Conservation (phyloP, 1,140 invertebrate genomes). For the Drosophila prosaltans region DNA sequence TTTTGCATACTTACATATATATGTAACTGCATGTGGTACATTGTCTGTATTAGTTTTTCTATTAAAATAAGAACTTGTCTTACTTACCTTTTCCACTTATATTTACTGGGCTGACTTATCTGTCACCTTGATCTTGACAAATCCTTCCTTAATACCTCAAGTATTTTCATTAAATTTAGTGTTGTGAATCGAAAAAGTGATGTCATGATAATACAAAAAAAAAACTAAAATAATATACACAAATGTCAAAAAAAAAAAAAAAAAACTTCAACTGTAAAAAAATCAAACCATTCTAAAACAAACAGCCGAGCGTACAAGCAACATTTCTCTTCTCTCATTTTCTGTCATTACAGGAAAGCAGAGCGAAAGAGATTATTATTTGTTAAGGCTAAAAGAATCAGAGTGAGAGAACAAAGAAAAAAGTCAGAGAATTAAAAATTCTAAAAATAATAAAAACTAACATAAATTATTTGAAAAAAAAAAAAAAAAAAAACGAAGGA, state of each 20-base stretch:
- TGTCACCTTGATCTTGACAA: slow-evolving; percentile 26
- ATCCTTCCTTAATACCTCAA: slow-evolving; percentile 12
- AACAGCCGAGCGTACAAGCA: slow-evolving; percentile 70
- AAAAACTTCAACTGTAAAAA: slow-evolving; percentile 29
- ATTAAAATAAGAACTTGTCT: neutral
- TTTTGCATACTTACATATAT: no score
- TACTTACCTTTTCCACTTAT: slow-evolving; percentile 17
- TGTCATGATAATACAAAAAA: slow-evolving; percentile 20
- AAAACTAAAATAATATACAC: slow-evolving; percentile 14
- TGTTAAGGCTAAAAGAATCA: slow-evolving; percentile 25
- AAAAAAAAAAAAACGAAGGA: no score
- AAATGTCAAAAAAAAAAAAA: slow-evolving; percentile 21
- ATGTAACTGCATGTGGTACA: neutral
- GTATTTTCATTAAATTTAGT: slow-evolving; percentile 43
- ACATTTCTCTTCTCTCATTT: slow-evolving; percentile 76
- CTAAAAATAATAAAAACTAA: slow-evolving; percentile 16
- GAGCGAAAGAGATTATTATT: slow-evolving; percentile 20
- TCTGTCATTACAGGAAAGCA: slow-evolving; percentile 67
- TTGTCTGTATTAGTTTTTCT: neutral
- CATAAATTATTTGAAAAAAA: slow-evolving; percentile 17
- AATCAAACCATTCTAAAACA: slow-evolving; percentile 26
- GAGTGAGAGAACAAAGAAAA: slow-evolving; percentile 27
- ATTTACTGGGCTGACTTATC: slow-evolving; percentile 28
- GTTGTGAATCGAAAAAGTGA: slow-evolving; percentile 31
- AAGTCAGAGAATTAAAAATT: slow-evolving; percentile 32